Conservation (phyloP, 2,888 invertebrate genomes). For the Syrphus vitripennis region DNA sequence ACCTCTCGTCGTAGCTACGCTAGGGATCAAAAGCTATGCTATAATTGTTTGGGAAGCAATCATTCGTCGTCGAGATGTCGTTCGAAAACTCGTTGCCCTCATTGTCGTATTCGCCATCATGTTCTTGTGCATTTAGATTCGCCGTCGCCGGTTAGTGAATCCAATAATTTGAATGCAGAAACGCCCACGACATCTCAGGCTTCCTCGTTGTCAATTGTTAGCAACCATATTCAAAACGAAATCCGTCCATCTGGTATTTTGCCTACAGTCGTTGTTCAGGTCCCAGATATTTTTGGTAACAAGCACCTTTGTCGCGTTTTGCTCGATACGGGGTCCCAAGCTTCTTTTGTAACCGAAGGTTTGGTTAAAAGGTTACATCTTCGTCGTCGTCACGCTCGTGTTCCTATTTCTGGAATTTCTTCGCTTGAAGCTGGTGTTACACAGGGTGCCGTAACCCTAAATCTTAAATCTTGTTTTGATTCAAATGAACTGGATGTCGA, state of each 20-base stretch:
- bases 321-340: background rate
- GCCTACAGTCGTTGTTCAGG: background rate
- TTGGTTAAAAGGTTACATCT: background rate
- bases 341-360: background rate
- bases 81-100: background rate
- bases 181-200: background rate
- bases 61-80: no score
- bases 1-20: background rate
- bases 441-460: background rate
- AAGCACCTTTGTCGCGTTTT: background rate
- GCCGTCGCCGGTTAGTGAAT: background rate
- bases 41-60: conserved; percentile 12
- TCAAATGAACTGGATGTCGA: background rate
- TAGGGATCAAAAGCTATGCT: conserved; percentile 8
- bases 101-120: background rate
- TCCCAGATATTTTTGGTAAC: no score
- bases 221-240: background rate
- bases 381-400: background rate
- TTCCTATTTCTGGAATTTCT: background rate
- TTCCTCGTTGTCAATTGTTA: background rate
- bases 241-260: background rate
- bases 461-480: background rate
- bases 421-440: conserved; percentile 14
- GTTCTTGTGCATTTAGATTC: background rate
- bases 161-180: background rate